Evolutionary conservation across 1,140 invertebrate genomes (phyloP), one percentile per base, ranked within the genome.

Genomic region (Drosophila setifemur): DNA sequence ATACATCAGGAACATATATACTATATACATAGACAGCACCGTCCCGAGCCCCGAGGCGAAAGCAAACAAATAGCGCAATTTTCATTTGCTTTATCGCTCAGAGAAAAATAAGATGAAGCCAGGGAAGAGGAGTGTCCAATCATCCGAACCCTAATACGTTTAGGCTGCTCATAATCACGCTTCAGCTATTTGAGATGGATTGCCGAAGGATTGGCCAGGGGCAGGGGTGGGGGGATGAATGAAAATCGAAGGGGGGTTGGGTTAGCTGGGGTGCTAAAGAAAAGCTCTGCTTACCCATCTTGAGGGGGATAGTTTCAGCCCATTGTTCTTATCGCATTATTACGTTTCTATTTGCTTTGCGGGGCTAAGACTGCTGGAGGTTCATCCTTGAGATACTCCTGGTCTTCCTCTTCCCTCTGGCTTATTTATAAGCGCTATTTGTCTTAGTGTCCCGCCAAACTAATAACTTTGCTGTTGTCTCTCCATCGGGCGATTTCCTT

Each of bases 271-370:
- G n/a, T n/a, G n/a, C 21, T 47, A 33, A 42, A 39, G 26, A 23
- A 39, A 23, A 8, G 3, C n/a, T 4, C 26, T 48, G 23, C 26
- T 49, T 26, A 11, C n/a, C 23, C 31, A 45, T 66, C 35, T 33
- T 21, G 23, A 42, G 25, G 8, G 23, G 29, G 14, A 57, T 39
- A 19, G 58, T 57, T n/a, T 63, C 16, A 29, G 18, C 67, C 73
- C 78, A 81, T 86, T 86, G 81, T 86, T 86, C 81, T 81, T 87
- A 86, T 86, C 81, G 78, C 82, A 72, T 86, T 86, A 86, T 86
- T 87, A 86, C 58, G 73, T 82, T 87, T 86, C 57, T 86, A 86
- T 86, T 86, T 87, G 74, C 73, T 81, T 54, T 69, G 28, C 49
- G 55, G 26, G 42, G 47, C 67, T 42, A 14, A 28, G 54, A 43